Percentiles rank a stretch among this genome's conserved stretches.
phyloP scores from a whole-genome alignment of 2,888 invertebrate species.

The Meteorus colon region DNA sequence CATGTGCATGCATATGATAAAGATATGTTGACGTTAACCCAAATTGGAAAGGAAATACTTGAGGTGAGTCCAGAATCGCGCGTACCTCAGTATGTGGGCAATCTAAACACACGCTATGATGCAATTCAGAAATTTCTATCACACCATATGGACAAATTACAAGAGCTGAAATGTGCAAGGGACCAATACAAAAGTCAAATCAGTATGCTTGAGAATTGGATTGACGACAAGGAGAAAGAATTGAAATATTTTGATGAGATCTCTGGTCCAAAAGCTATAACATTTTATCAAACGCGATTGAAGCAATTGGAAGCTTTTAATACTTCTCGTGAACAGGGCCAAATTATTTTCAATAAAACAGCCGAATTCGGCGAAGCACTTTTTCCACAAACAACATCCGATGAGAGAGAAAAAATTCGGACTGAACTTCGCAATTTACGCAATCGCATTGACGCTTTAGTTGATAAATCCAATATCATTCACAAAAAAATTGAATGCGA shows the following conservation, averaged over 20 bases:
- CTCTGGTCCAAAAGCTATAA: constrained; percentile 84
- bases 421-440: constrained; percentile 87
- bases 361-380: constrained; percentile 91
- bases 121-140: constrained; percentile 82
- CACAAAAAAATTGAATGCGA: constrained; percentile 92
- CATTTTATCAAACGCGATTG: constrained; percentile 80
- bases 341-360: constrained; percentile 84
- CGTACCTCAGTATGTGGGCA: constrained; percentile 86
- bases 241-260: constrained; percentile 83
- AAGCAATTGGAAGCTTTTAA: constrained; percentile 84
- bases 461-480: constrained; percentile 88
- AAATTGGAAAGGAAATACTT: constrained; percentile 82
- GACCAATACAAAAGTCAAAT: constrained; percentile 80
- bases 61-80: constrained; percentile 88
- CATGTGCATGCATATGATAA: constrained; percentile 80
- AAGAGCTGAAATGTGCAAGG: constrained; percentile 82
- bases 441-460: constrained; percentile 87
- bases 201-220: constrained; percentile 85
- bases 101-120: constrained; percentile 85
- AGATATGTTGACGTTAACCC: constrained; percentile 80
- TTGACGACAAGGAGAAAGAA: constrained; percentile 83
- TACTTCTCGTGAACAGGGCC: constrained; percentile 86
- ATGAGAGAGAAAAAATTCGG: constrained; percentile 89
- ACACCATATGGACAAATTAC: constrained; percentile 82
- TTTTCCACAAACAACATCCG: constrained; percentile 89